Percentiles rank a stretch among this genome's conserved stretches.
These are phyloP conservation scores for Drosophila mercatorum DNA, from an alignment of 2,888 invertebrate genomes.

Conservation along the genomic window DNA sequence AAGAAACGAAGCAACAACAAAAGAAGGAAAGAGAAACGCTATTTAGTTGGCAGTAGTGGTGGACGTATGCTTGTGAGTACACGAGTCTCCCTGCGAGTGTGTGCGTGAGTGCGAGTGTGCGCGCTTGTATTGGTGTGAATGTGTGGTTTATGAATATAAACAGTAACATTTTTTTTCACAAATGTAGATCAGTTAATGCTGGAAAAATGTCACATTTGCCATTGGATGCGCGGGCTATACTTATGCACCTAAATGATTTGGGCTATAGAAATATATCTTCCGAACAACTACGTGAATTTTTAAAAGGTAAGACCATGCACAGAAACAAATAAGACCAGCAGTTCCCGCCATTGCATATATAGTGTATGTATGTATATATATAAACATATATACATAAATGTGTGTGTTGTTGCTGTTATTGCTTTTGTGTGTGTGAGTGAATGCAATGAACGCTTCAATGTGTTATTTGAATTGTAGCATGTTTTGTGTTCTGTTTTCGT, in stretches of 20 bases:
- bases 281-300: conserved; percentile 91
- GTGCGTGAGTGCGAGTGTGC: conserved; percentile 17
- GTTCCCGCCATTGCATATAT: conserved; percentile 62
- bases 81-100: conserved; percentile 26
- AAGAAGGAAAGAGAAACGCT: conserved; percentile 63
- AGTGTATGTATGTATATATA: conserved; percentile 7
- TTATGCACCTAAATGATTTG: conserved; percentile 90
- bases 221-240: conserved; percentile 90
- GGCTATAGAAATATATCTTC: conserved; percentile 91
- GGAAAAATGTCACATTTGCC: conserved; percentile 84
- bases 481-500: conserved; percentile 52
- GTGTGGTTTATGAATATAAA: conserved; percentile 42
- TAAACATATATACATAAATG: background rate
- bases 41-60: conserved; percentile 39
- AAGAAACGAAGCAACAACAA: conserved; percentile 71
- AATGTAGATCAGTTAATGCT: conserved; percentile 52
- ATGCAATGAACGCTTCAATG: conserved; percentile 46
- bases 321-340: conserved; percentile 34
- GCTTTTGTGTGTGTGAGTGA: conserved; percentile 14
- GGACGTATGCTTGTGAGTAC: conserved; percentile 31
- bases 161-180: conserved; percentile 34
- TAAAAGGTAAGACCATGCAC: conserved; percentile 87
- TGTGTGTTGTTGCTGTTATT: background rate
- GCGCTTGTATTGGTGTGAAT: conserved; percentile 11
- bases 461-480: conserved; percentile 41